Conservation (phyloP, 2,113 vertebrate species). For the Oriolus oriolus region DNA sequence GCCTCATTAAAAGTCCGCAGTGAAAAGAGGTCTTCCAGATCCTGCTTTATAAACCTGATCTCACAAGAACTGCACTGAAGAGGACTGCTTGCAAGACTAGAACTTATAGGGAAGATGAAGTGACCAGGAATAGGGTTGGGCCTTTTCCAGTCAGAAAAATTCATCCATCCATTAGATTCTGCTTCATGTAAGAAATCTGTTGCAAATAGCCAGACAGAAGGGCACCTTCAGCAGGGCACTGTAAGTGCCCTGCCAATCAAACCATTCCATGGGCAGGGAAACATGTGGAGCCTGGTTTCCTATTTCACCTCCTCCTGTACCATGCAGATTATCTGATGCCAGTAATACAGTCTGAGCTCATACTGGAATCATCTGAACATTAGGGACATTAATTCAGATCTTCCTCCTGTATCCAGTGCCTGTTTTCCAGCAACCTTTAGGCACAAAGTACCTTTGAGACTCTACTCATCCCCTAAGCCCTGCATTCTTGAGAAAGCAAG, state of each 20-base stretch:
- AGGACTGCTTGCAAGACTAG: neutral
- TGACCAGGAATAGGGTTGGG: neutral
- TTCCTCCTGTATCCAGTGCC: neutral
- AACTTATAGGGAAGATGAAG: neutral
- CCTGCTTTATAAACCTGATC: neutral
- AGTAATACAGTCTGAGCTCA: constrained; percentile 42
- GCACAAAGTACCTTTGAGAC: neutral
- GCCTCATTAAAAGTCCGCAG: neutral
- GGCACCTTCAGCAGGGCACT: neutral
- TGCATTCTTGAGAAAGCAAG: neutral
- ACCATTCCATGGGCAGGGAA: neutral
- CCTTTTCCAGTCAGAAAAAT: neutral
- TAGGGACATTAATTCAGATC: neutral
- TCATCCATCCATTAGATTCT: neutral
- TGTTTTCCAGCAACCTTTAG: neutral
- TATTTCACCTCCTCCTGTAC: constrained; percentile 38
- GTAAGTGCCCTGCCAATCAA: neutral
- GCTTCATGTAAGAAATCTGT: neutral
- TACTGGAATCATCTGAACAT: neutral
- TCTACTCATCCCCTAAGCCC: neutral
- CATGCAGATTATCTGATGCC: constrained; percentile 10
- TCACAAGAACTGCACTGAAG: neutral
- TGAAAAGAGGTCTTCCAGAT: neutral
- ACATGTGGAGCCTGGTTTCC: constrained; percentile 22
- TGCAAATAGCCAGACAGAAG: neutral